Percentiles rank a stretch among this genome's conserved stretches.
phyloP scores from a whole-genome alignment of 2,113 vertebrate genomes.

The Leucosticte australis region DNA sequence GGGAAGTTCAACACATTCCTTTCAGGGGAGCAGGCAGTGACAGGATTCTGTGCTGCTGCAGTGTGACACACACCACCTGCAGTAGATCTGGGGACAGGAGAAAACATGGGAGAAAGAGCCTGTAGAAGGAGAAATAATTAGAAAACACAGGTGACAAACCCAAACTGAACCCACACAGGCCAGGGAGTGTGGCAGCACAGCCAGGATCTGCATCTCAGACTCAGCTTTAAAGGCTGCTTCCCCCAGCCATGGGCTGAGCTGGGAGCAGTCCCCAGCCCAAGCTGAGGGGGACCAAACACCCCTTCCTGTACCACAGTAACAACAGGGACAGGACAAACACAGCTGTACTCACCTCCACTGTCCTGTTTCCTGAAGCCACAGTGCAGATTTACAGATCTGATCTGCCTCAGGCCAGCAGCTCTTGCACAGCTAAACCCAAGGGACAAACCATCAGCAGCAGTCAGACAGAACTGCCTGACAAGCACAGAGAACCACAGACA shows the following conservation, averaged over 20 bases:
- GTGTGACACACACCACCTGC: rapidly evolving
- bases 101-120: neutral
- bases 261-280: neutral
- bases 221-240: neutral
- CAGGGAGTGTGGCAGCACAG: neutral
- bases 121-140: neutral
- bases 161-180: neutral
- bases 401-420: neutral
- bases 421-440: neutral
- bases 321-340: neutral
- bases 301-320: neutral
- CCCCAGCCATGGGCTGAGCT: rapidly evolving
- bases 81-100: rapidly evolving
- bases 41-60: neutral
- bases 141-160: rapidly evolving
- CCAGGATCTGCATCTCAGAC: neutral
- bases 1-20: neutral
- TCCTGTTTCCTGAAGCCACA: neutral
- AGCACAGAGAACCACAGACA: neutral
- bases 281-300: rapidly evolving
- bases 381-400: neutral
- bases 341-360: neutral
- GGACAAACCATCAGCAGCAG: neutral
- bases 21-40: neutral
- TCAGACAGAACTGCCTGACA: neutral